Evolutionary conservation across 1,140 invertebrate genomes (phyloP).

Genomic region (Drosophila ananassae): DNA sequence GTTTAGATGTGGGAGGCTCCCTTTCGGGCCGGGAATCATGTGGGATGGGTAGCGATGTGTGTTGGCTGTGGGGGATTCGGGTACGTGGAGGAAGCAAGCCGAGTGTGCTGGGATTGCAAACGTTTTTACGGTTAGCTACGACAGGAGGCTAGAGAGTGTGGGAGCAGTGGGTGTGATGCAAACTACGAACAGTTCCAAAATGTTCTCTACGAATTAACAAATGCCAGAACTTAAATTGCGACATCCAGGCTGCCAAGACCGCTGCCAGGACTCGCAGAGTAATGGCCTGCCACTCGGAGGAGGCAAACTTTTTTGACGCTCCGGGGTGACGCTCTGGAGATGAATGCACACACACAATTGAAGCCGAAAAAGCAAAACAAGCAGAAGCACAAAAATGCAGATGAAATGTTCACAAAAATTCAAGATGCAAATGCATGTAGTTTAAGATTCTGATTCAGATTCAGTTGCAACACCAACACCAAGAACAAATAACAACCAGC

Average conservation of each 20-base stretch:
- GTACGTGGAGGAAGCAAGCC: slow-evolving; percentile 27
- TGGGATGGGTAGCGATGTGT: slow-evolving; percentile 3
- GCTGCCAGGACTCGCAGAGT: neutral
- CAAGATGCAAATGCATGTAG: slow-evolving; percentile 29
- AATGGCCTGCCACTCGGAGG: neutral
- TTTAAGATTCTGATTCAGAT: slow-evolving; percentile 5
- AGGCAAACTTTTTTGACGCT: slow-evolving; percentile 16
- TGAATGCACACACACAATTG: slow-evolving; percentile 24
- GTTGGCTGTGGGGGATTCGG: slow-evolving; percentile 7
- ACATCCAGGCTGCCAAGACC: slow-evolving; percentile 7
- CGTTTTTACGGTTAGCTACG: slow-evolving; percentile 6
- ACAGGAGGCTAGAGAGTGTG: slow-evolving; percentile 2
- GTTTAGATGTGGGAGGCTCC: slow-evolving; percentile 14
- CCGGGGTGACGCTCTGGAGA: slow-evolving; percentile 9
- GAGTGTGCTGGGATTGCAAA: slow-evolving; percentile 31
- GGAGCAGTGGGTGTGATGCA: slow-evolving; percentile 1
- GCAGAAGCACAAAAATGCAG: slow-evolving; percentile 16
- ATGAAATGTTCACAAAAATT: slow-evolving; percentile 10
- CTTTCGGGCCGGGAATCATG: slow-evolving; percentile 3
- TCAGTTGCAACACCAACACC: slow-evolving; percentile 24
- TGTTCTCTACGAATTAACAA: slow-evolving; percentile 47
- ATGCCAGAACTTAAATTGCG: slow-evolving; percentile 36
- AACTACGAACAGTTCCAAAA: slow-evolving; percentile 33
- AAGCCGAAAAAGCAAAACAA: slow-evolving; percentile 43
- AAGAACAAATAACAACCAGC: slow-evolving; percentile 13